These are phyloP conservation scores for Gadopsis bispinosus DNA, from an alignment of 2,797 vertebrate genomes.

Conservation along the genomic window DNA sequence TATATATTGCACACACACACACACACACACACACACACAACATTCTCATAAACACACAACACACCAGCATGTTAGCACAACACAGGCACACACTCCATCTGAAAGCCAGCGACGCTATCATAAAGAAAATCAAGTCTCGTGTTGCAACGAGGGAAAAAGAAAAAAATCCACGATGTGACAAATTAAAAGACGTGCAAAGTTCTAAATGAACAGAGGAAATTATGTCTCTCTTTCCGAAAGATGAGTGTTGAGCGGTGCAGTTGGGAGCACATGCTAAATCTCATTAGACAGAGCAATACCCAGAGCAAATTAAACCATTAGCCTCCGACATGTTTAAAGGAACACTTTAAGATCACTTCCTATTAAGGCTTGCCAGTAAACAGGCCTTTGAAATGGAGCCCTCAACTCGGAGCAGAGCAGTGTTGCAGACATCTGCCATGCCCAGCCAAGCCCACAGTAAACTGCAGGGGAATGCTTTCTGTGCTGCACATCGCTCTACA, in stretches of 20 bases:
- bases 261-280: constrained; percentile 75
- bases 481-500: constrained; percentile 61
- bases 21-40: neutral
- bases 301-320: constrained; percentile 85
- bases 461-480: constrained; percentile 75
- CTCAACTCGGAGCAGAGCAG: constrained; percentile 77
- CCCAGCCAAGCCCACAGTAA: constrained; percentile 81
- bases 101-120: neutral
- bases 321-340: constrained; percentile 82
- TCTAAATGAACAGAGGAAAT: constrained; percentile 63
- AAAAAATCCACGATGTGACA: constrained; percentile 38
- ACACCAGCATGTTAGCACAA: neutral
- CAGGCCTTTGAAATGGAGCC: constrained; percentile 85
- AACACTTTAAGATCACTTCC: constrained; percentile 85
- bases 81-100: neutral
- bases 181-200: constrained; percentile 53
- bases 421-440: constrained; percentile 86
- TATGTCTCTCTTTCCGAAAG: constrained; percentile 60
- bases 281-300: constrained; percentile 84
- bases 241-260: constrained; percentile 63
- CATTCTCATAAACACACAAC: neutral
- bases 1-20: neutral
- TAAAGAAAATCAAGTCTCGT: constrained; percentile 17
- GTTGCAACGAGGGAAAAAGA: neutral
- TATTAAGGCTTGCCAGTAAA: constrained; percentile 84